These are phyloP conservation scores for Hirtodrosophila alboralis DNA, from an alignment of 2,888 invertebrate species.

Conservation along the genomic window DNA sequence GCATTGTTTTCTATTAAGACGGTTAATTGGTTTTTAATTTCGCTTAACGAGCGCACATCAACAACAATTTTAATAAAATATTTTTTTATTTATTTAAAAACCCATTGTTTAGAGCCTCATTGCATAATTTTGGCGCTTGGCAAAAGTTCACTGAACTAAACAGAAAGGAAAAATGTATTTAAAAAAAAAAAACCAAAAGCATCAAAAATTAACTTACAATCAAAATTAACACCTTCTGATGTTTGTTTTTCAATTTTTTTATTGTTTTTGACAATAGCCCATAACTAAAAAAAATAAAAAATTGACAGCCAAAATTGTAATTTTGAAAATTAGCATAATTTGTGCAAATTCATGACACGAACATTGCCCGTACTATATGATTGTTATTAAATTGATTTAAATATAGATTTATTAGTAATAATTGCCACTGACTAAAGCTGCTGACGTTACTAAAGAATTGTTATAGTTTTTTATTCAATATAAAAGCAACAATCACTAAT, in stretches of 20 bases:
- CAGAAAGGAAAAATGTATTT: not conserved
- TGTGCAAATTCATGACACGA: conserved; percentile 79
- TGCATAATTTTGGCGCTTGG: conserved; percentile 48
- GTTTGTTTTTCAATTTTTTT: conserved; percentile 37
- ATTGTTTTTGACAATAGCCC: conserved; percentile 24
- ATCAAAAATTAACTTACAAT: conserved; percentile 65
- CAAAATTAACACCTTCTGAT: conserved; percentile 70
- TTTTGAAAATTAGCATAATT: conserved; percentile 78
- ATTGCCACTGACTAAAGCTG: conserved; percentile 9
- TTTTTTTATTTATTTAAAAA: conserved; percentile 16
- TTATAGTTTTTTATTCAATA: too few relatives aligned
- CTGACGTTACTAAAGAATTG: conserved; percentile 14
- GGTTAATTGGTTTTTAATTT: conserved; percentile 60
- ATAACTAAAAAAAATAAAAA: conserved; percentile 58
- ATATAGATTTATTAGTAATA: conserved; percentile 10
- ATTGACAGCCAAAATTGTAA: conserved; percentile 61
- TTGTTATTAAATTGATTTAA: conserved; percentile 38
- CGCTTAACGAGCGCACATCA: conserved; percentile 43
- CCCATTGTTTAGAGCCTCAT: conserved; percentile 40
- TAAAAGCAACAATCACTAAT: too few relatives aligned
- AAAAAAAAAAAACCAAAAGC: too few relatives aligned
- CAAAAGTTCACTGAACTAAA: conserved; percentile 68
- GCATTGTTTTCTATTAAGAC: conserved; percentile 31
- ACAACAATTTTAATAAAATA: conserved; percentile 22
- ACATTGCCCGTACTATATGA: conserved; percentile 44